These are phyloP conservation scores for Enteromius anoplus DNA, from an alignment of 2,797 vertebrate genomes.

Conservation along the genomic window DNA sequence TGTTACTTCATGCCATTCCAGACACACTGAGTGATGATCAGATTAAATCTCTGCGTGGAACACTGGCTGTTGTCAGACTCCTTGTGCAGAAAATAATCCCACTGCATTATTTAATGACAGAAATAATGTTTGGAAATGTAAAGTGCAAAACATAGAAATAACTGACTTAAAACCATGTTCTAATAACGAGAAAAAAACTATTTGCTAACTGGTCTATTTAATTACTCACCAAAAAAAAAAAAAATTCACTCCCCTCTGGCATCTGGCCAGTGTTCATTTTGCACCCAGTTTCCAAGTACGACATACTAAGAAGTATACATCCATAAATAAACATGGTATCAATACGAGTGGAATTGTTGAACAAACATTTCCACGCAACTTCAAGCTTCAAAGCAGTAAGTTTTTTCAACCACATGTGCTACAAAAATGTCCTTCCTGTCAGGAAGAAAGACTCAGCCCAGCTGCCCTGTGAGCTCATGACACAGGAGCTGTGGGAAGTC, in stretches of 20 bases:
- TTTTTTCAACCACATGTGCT: not conserved
- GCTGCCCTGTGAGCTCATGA: conserved; percentile 38
- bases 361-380: not conserved
- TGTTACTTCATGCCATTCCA: no score
- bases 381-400: not conserved
- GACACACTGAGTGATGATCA: no score
- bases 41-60: no score
- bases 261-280: not conserved
- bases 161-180: no score
- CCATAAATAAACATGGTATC: not conserved
- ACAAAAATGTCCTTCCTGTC: conserved; percentile 15
- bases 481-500: conserved; percentile 25
- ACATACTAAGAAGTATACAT: not conserved
- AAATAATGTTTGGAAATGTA: no score
- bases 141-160: no score
- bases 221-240: not conserved
- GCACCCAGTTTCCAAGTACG: not conserved
- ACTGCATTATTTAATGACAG: no score
- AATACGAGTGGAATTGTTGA: not conserved
- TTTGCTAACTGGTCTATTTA: not conserved
- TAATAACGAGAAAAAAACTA: not conserved
- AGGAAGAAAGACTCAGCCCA: not conserved
- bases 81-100: no score
- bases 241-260: not conserved
- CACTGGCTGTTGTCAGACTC: no score